phyloP scores from a whole-genome alignment of 2,113 vertebrate genomes.

The Pyxicephalus adspersus region DNA sequence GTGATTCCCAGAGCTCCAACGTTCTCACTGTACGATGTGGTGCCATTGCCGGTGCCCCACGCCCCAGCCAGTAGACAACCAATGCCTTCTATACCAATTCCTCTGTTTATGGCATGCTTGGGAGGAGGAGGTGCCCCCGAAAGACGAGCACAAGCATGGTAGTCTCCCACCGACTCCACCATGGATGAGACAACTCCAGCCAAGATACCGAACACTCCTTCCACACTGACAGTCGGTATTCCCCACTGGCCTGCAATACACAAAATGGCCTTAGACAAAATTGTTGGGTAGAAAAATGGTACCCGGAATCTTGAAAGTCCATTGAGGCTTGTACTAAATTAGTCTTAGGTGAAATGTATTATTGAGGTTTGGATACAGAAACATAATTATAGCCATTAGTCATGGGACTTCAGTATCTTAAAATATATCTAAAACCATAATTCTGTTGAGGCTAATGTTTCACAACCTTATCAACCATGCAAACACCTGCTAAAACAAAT shows the following conservation, averaged over 20 bases:
- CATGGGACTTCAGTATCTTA: too few species aligned
- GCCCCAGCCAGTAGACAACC: slow-evolving; percentile 91
- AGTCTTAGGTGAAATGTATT: too few species aligned
- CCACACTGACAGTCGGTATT: slow-evolving; percentile 85
- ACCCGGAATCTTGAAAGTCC: too few species aligned
- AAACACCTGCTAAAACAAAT: too few species aligned
- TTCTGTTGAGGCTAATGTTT: too few species aligned
- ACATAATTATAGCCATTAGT: too few species aligned
- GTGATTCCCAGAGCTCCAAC: slow-evolving; percentile 92
- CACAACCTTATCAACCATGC: too few species aligned
- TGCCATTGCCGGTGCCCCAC: slow-evolving; percentile 94
- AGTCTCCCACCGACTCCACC: slow-evolving; percentile 94
- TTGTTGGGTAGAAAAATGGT: neutral
- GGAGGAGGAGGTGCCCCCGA: slow-evolving; percentile 89
- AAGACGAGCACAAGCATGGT: slow-evolving; percentile 90
- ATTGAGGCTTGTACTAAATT: too few species aligned
- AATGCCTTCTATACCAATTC: slow-evolving; percentile 91
- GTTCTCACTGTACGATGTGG: slow-evolving; percentile 94
- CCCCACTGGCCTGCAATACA: slow-evolving; percentile 91
- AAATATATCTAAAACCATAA: too few species aligned
- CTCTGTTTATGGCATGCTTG: slow-evolving; percentile 86
- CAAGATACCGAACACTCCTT: slow-evolving; percentile 90
- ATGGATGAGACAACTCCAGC: slow-evolving; percentile 93
- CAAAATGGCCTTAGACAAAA: neutral
- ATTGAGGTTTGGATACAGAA: too few species aligned